These are phyloP conservation scores for Chiroxiphia lanceolata DNA, from an alignment of 2,797 vertebrate genomes.

Conservation along the genomic window DNA sequence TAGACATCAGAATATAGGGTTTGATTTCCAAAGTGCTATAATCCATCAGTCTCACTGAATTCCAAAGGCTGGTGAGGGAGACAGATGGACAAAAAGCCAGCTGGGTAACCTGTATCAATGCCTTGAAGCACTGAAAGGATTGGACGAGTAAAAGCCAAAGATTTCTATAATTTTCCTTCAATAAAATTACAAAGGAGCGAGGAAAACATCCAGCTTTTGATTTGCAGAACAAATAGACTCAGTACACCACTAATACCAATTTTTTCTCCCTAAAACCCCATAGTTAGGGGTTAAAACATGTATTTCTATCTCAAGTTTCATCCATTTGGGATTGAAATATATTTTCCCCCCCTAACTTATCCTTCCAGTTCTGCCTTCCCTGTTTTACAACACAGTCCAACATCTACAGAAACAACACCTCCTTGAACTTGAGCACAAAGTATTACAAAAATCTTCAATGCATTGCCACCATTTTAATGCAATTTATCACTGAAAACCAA, in stretches of 20 bases:
- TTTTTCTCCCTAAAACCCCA: not conserved
- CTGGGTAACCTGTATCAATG: not conserved
- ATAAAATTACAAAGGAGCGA: not conserved
- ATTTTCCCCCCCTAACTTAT: too few relatives aligned
- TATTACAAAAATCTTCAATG: not conserved
- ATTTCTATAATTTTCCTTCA: not conserved
- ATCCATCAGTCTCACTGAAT: not conserved
- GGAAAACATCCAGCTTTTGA: not conserved
- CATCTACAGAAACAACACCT: not conserved
- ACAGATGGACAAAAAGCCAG: not conserved
- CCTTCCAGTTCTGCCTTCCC: not conserved
- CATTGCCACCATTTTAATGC: not conserved
- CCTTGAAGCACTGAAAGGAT: not conserved
- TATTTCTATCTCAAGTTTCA: not conserved
- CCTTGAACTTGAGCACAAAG: not conserved
- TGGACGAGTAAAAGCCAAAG: not conserved
- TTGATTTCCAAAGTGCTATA: not conserved
- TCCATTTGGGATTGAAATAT: not conserved
- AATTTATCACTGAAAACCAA: not conserved
- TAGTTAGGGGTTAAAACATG: not conserved
- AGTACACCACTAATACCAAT: not conserved
- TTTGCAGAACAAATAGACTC: not conserved
- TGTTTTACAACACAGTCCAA: not conserved
- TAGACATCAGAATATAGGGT: not conserved
- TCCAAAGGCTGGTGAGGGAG: not conserved